Conservation (phyloP, 2,797 vertebrate genomes). For the Semaprochilodus insignis region DNA sequence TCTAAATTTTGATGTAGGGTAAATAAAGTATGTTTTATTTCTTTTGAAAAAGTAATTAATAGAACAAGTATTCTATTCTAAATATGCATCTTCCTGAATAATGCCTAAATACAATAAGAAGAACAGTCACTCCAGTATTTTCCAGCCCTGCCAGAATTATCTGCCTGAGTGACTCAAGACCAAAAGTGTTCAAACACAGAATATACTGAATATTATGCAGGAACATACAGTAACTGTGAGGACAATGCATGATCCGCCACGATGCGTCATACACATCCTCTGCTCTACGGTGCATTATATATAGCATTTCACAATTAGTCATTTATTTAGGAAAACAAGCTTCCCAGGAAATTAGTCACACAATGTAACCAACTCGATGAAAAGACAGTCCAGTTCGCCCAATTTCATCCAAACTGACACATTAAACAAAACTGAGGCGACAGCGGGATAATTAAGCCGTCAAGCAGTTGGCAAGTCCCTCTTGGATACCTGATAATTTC, state of each 20-base stretch:
- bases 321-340: slow-evolving; percentile 17
- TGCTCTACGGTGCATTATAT: slow-evolving; percentile 12
- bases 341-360: slow-evolving; percentile 44
- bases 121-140: no score
- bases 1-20: no score
- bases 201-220: neutral
- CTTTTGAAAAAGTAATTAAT: no score
- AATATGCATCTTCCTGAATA: no score
- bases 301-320: slow-evolving; percentile 16
- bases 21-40: no score
- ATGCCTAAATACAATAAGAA: no score
- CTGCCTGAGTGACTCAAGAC: no score
- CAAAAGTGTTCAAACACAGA: neutral
- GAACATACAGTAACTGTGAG: neutral
- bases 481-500: slow-evolving; percentile 62
- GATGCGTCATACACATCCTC: slow-evolving; percentile 1
- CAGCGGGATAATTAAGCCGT: slow-evolving; percentile 62
- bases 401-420: slow-evolving; percentile 58
- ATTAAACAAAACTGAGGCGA: slow-evolving; percentile 56
- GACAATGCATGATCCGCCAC: neutral
- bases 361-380: slow-evolving; percentile 40
- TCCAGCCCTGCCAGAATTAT: no score
- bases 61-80: no score
- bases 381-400: slow-evolving; percentile 53
- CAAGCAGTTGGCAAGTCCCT: slow-evolving; percentile 62